A percentile compares a stretch with the other conserved stretches of the same genome.
phyloP scores from a whole-genome alignment of 2,113 vertebrate genomes.

The Meriones unguiculatus region DNA sequence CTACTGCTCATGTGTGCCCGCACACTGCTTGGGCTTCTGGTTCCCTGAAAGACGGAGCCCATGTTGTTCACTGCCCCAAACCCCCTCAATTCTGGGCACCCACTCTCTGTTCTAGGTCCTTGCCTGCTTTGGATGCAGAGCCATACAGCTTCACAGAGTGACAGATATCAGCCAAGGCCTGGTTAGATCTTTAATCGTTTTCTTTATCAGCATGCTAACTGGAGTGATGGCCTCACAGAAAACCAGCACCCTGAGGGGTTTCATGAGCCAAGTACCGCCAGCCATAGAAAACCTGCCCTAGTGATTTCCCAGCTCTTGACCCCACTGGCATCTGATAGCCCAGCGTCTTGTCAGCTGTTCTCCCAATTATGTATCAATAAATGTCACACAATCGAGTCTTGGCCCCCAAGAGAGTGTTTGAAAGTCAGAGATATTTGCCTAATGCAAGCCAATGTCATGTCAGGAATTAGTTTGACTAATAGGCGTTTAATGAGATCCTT shows the following conservation, averaged over 20 bases:
- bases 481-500: conserved; percentile 90
- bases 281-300: conserved; percentile 23
- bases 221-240: conserved; percentile 35
- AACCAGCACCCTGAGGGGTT: neutral
- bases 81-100: neutral
- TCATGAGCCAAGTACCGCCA: conserved; percentile 56
- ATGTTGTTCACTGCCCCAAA: fast-evolving
- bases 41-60: neutral
- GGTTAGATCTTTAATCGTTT: conserved; percentile 30
- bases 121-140: neutral
- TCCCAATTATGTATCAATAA: conserved; percentile 87
- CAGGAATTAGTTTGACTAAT: conserved; percentile 90
- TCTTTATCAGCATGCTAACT: conserved; percentile 7
- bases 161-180: neutral
- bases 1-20: fast-evolving
- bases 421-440: conserved; percentile 89
- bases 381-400: conserved; percentile 86
- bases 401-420: conserved; percentile 85
- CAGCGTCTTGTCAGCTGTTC: conserved; percentile 84
- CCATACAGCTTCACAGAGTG: neutral
- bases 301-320: neutral
- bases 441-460: conserved; percentile 89
- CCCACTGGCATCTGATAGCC: conserved; percentile 55
- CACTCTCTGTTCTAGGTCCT: neutral
- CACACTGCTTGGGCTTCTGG: neutral